Percentiles rank a stretch among this genome's conserved stretches.
Conservation (phyloP, 2,888 invertebrate species). For the Caenorhabditis sp. region DNA sequence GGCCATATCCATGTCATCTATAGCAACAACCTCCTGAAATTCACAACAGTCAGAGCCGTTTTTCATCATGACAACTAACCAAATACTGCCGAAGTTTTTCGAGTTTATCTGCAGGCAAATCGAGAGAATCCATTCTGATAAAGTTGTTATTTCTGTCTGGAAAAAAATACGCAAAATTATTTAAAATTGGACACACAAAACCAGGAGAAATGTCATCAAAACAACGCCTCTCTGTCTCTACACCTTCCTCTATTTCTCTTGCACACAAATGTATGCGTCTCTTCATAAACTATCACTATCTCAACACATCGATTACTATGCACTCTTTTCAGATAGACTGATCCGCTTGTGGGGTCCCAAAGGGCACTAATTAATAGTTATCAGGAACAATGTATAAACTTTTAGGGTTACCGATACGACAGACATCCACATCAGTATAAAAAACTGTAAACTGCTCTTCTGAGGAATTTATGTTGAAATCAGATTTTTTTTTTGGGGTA, state of each 20-base stretch:
- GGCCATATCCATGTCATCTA: slow-evolving; percentile 47
- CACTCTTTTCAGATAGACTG: neutral
- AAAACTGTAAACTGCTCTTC: too few species aligned
- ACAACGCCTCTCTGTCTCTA: slow-evolving; percentile 3
- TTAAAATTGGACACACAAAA: neutral
- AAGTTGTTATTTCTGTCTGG: neutral
- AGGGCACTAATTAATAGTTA: neutral
- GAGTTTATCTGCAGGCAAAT: slow-evolving; percentile 28
- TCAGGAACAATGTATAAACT: neutral
- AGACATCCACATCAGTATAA: too few species aligned
- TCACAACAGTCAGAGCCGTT: too few species aligned
- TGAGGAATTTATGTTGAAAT: too few species aligned
- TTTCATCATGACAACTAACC: slow-evolving; percentile 6
- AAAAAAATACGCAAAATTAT: neutral
- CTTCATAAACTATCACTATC: neutral
- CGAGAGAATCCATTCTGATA: slow-evolving; percentile 27
- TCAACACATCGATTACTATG: neutral
- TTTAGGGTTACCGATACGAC: too few species aligned
- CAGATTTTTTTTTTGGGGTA: too few species aligned
- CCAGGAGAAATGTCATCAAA: neutral
- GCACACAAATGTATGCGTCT: slow-evolving; percentile 1
- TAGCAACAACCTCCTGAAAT: slow-evolving; percentile 50
- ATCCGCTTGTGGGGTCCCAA: neutral
- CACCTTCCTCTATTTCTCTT: neutral
- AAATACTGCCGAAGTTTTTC: slow-evolving; percentile 45